Base-by-base conservation (phyloP, 30 jellyfish, hydroid and myxozoan genomes). In the Cassiopea xamachana region DNA sequence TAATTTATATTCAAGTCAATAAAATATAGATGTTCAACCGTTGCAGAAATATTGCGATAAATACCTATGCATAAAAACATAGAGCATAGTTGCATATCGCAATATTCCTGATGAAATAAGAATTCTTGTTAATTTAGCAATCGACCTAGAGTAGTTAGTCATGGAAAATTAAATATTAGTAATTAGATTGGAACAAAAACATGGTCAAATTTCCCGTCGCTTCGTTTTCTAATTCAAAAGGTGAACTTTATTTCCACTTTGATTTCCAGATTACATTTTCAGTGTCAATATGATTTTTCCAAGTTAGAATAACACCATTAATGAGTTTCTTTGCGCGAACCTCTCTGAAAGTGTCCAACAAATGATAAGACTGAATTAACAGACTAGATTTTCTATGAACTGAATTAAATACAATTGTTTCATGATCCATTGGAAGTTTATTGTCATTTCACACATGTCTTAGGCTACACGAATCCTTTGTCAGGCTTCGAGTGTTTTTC, bases 371-470 rank as follows among this genome's bases (percentile, higher is more conserved):
- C 80, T 71, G 80, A 71, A 71, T 71, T 15, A 71, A 0, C n/a
- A 43, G 80, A 71, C 50, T 19, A 2, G 0, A 19, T 6, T 67
- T 19, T 67, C 15, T 5, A 75, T 75, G 72, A 75, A 75, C 7
- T 0, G 84, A 75, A 7, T 7, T 73, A 44, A 44, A 16, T 18
- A 7, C 62, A 44, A 39, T 39, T 73, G 62, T 73, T 73, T 73
- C 55, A 7, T 17, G 47, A 48, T 43, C 48, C 45, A 48, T 59
- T 7, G 1, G 1, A 46, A 45, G 17, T 71, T 46, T 46, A 75
- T 47, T 78, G 51, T 78, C 71, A 50, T 7, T 48, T 78, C 9
- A 48, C 75, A 78, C 76, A 78, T 78, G 74, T 18, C 75, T 49
- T 15, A 49, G 50, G 49, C 73, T 19, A 78, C 51, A 2, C 76